Evolutionary conservation across 2,888 invertebrate species (phyloP), one percentile per base, ranked within the genome.

Genomic region (Eretmocerus hayati): DNA sequence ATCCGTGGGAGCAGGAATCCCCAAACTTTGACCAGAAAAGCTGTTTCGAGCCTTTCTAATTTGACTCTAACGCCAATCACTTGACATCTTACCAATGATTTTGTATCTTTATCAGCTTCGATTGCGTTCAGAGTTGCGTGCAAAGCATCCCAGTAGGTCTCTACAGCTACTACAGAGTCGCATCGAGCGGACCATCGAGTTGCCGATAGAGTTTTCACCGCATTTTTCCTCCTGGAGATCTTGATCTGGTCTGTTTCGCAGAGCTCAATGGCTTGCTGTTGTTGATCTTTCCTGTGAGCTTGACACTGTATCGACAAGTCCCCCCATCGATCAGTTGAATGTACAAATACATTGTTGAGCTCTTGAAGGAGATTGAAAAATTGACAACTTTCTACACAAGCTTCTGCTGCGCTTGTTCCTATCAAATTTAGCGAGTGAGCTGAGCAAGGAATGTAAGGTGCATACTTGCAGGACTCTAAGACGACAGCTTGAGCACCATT

Each of bases 341-440:
- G 52, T 49, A 52, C 50, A 47, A 60, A 53, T 43, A 61, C 59
- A 20, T 44, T 56, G 35, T 57, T 61, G 18, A 63, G 42, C 44
- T 55, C 52, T 53, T 62, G 53, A 37, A 60, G 45, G 21, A 59
- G 53, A 40, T 48, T 48, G 50, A 60, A 58, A 47, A 57, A 41
- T 3, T 31, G 2, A 16, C 30, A 26, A 20, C 35, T 33, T 42
- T 42, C 32, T 23, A 33, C 16, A 4, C 44, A 37, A 11, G 50
- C 56, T 40, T 62, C 58, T 38, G 57, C 61, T 49, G 58, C 59
- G 42, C 48, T 48, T 21, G 45, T 54, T 20, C 49, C 57, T 26
- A 59, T 56, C 42, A 62, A 50, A 57, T 62, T 61, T 31, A 59
- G 39, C 15, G 60, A 60, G 53, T 60, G 59, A 8, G 55, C 57